Percentiles rank a stretch among this genome's conserved stretches.
Evolutionary conservation across 2,797 vertebrate species (phyloP).

Genomic region (Poeciliopsis turneri): DNA sequence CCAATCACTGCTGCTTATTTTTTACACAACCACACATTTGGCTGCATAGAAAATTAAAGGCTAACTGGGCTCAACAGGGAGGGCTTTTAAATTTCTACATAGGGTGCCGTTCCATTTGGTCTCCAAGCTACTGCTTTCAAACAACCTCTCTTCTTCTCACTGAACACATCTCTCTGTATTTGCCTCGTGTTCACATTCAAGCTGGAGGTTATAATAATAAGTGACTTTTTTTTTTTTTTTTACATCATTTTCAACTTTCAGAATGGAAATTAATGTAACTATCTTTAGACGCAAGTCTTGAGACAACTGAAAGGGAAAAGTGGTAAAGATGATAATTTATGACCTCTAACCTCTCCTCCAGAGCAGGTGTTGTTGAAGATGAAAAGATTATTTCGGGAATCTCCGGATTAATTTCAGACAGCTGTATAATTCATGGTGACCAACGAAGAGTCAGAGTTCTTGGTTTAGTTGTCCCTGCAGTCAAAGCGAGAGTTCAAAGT

Average conservation of each 20-base stretch:
- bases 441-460: slow-evolving; percentile 12
- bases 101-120: background rate
- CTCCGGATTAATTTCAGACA: slow-evolving; percentile 17
- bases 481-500: slow-evolving; percentile 56
- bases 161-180: background rate
- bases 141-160: background rate
- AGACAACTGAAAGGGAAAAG: background rate
- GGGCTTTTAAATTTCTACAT: background rate
- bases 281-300: background rate
- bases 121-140: background rate
- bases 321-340: background rate
- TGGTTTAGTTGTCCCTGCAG: slow-evolving; percentile 22
- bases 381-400: slow-evolving; percentile 14
- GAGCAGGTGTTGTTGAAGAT: background rate
- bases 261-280: background rate
- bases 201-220: background rate
- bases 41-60: background rate
- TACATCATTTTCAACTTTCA: background rate
- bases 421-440: slow-evolving; percentile 12
- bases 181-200: background rate
- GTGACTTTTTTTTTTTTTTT: background rate
- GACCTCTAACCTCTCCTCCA: background rate
- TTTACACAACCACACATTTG: background rate
- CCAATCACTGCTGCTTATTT: background rate
- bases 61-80: background rate